phyloP scores from a whole-genome alignment of 2,888 invertebrate genomes.

The Polylopha cassiicola region DNA sequence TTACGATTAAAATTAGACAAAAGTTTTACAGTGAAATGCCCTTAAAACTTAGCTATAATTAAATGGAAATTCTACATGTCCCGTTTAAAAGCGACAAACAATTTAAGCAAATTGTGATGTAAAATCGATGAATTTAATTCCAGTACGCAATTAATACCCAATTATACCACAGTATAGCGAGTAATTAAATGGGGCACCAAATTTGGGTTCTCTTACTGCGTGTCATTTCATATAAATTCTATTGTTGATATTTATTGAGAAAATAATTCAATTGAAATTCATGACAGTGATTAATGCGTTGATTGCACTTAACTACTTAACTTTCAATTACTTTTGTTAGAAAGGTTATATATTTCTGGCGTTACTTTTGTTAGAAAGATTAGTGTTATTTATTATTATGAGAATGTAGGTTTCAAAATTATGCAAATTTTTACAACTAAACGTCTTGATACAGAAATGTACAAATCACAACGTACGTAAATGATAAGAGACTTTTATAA shows the following conservation, averaged over 20 bases:
- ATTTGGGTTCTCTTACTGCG: slow-evolving; percentile 53
- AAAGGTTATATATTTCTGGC: too few species aligned
- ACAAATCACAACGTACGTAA: slow-evolving; percentile 12
- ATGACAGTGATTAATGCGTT: not conserved
- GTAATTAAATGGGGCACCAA: slow-evolving; percentile 57
- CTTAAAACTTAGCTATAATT: too few species aligned
- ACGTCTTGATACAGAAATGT: slow-evolving; percentile 2
- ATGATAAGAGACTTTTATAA: slow-evolving; percentile 14
- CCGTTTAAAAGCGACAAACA: slow-evolving; percentile 8
- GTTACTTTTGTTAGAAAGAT: too few species aligned
- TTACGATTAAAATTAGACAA: too few species aligned
- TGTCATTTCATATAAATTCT: slow-evolving; percentile 42
- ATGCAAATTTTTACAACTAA: slow-evolving; percentile 4
- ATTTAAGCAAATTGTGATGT: slow-evolving; percentile 50
- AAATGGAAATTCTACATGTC: too few species aligned
- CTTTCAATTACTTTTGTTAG: too few species aligned
- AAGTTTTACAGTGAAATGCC: too few species aligned
- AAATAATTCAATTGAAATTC: slow-evolving; percentile 42
- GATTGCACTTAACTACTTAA: too few species aligned
- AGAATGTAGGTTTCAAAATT: too few species aligned
- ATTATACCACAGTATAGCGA: slow-evolving; percentile 50
- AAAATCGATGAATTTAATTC: slow-evolving; percentile 51
- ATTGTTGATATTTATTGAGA: slow-evolving; percentile 45
- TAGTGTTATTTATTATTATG: too few species aligned
- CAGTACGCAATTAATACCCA: slow-evolving; percentile 53